Evolutionary conservation across 2,113 vertebrate genomes (phyloP), one percentile per base, ranked within the genome.

Genomic region (Trematocara nigrifrons): DNA sequence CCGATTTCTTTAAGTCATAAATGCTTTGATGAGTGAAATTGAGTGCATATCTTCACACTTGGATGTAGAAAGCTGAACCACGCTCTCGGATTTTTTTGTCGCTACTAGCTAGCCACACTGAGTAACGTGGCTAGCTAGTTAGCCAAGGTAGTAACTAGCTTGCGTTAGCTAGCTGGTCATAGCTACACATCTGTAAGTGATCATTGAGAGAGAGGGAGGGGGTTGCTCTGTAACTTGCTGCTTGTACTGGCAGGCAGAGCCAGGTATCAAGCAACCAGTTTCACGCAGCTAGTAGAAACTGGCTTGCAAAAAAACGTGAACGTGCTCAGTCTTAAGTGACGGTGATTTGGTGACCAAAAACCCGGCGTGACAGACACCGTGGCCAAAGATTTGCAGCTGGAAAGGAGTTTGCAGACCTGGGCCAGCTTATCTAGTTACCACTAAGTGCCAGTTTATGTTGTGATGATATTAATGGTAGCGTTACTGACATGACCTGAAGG

Each of bases 141-240:
- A 90, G 90, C 91, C 74, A 53, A 56, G 88, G 83, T 90, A 89
- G 80, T 51, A 69, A 91, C 86, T 86, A 90, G 91, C 92, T 80
- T 56, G 87, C 85, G 77, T 80, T 91, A 91, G 92, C 91, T 88
- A 85, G 85, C 89, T 91, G 90, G 87, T 91, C 71, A 51, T 51
- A 84, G 90, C 88, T 79, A 26, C 93, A 96, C 96, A 96, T 96
- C 96, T 97, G 96, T 94, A 95, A 96, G 94, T 94, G 93, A 96
- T 96, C 93, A 96, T 18, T 79, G 82, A 82, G 56, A 93, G 86
- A 86, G 85, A 89, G 86, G 84, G 69, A 74, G 69, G 89, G 90
- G 87, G 45, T 51, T 90, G 77, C 88, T 81, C 61, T 83, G 61
- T 86, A 86, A 85, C 86, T 84, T 91, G 81, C 82, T 90, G 83